Evolutionary conservation across 1,140 invertebrate genomes (phyloP).

Genomic region (Dinothrombium tinctorium): DNA sequence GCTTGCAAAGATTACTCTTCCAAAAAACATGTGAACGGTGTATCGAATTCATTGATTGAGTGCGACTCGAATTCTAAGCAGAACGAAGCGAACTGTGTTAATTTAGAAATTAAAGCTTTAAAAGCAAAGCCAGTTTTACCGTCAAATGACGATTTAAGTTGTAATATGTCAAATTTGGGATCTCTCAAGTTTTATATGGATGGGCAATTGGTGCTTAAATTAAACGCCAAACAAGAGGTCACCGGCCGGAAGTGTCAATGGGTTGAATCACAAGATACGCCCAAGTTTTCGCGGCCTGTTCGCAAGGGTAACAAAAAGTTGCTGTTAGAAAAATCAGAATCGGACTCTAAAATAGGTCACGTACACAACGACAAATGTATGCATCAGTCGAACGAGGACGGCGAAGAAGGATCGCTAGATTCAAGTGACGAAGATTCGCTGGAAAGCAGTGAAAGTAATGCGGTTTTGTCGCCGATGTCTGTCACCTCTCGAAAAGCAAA

Average conservation of each 20-base stretch:
- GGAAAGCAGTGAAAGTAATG: slow-evolving; percentile 6
- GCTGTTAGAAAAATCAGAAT: neutral
- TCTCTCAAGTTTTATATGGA: slow-evolving; percentile 5
- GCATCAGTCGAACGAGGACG: neutral
- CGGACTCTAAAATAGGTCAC: neutral
- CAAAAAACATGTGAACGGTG: neutral
- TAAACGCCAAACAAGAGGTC: slow-evolving; percentile 17
- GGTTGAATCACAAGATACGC: slow-evolving; percentile 15
- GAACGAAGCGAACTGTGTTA: neutral
- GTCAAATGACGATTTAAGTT: neutral
- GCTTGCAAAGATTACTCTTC: too few species aligned
- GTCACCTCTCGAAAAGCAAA: slow-evolving; percentile 8
- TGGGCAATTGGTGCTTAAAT: slow-evolving; percentile 16
- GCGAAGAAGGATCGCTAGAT: slow-evolving; percentile 6
- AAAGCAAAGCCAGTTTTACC: slow-evolving; percentile 10
- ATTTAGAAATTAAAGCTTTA: slow-evolving; percentile 9
- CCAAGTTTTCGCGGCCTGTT: slow-evolving; percentile 8
- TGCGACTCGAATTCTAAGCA: neutral
- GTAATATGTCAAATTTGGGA: neutral
- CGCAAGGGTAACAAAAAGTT: neutral
- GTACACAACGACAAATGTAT: neutral
- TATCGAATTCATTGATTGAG: neutral
- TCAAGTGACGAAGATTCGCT: slow-evolving; percentile 9
- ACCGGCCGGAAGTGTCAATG: slow-evolving; percentile 15
- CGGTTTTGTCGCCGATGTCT: slow-evolving; percentile 2